A percentile compares a stretch with the other conserved stretches of the same genome.
Conservation (phyloP, 2,888 invertebrate species). For the Leptodirus hochenwartii region DNA sequence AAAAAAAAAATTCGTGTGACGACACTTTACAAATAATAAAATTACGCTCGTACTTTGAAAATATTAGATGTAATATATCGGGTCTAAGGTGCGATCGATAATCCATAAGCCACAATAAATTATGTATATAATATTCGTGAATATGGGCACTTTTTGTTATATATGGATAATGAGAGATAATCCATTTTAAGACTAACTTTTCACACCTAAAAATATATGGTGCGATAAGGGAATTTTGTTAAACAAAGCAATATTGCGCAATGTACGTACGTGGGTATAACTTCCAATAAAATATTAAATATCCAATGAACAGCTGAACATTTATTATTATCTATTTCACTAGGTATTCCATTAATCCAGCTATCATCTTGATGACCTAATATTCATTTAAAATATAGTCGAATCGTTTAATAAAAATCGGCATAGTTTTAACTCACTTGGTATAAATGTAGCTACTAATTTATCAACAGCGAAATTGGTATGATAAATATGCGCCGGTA, state of each 20-base stretch:
- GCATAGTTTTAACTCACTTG: conserved; percentile 25
- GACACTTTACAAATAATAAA: conserved; percentile 6
- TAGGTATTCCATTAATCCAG: conserved; percentile 42
- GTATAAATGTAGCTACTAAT: conserved; percentile 40
- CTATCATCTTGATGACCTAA: conserved; percentile 28
- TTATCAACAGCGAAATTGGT: conserved; percentile 39
- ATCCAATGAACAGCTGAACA: conserved; percentile 44
- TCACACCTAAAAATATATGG: conserved; percentile 51
- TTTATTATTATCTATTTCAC: conserved; percentile 31
- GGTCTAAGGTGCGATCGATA: conserved; percentile 55
- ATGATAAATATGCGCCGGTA: conserved; percentile 49
- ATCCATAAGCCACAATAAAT: conserved; percentile 54
- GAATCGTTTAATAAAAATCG: conserved; percentile 4
- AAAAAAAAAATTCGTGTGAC: conserved; percentile 11
- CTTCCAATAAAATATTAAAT: conserved; percentile 26
- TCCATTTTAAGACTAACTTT: conserved; percentile 43
- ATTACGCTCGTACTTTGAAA: conserved; percentile 45
- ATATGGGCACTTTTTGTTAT: conserved; percentile 44
- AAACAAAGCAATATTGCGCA: too few relatives aligned
- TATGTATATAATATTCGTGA: conserved; percentile 60
- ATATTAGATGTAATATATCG: conserved; percentile 52
- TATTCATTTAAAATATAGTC: conserved; percentile 9
- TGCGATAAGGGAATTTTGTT: too few relatives aligned
- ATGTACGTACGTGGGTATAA: conserved; percentile 41
- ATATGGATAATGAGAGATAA: conserved; percentile 58